Evolutionary conservation across 2,888 invertebrate genomes (phyloP), one percentile per base, ranked within the genome.

Genomic region (Epirrhoe tristata): DNA sequence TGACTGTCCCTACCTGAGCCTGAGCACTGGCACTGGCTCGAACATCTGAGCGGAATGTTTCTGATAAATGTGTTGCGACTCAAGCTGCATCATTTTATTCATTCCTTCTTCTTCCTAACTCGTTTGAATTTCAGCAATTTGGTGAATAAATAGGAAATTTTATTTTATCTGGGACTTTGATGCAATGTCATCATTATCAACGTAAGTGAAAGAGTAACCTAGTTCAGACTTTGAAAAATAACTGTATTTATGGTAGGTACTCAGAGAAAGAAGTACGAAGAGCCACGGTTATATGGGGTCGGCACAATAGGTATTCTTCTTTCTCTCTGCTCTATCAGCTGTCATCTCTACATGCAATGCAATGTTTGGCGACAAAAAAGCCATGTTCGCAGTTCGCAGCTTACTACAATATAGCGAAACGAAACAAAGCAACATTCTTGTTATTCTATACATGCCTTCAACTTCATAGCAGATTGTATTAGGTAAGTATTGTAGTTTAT

Each of bases 61-160:
- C 54, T 43, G 59, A 58, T 51, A 43, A 59, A 55, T 54, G 54
- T 48, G 64, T 55, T 55, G 53, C 52, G 52, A 59, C 55, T 46
- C 34, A 46, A 32, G 55, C 39, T 32, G 32, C 16, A 51, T 55
- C 32, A 55, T 53, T 65, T 56, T 12, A 54, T 65, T 65, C 50
- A 51, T 32, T 39, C 59, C 12, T 43, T 43, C n/a, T 12, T 52
- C 46, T 43, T 39, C 39, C 12, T 39, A 50, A 39, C 58, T 64
- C 46, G 46, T 58, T 64, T 58, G 54, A 63, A 58, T 58, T 58
- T 53, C 17, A 53, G 50, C 54, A 58, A 58, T 54, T 54, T 16
- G 6, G 39, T 54, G 12, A 48, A 39, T 54, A 53, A 56, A 51
- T 56, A 55, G 43, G 4, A 48, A 48, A 48, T 14, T 14, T 16